Evolutionary conservation across 2,113 vertebrate genomes (phyloP).

Genomic region (Cyanoramphus novaezelandiae): DNA sequence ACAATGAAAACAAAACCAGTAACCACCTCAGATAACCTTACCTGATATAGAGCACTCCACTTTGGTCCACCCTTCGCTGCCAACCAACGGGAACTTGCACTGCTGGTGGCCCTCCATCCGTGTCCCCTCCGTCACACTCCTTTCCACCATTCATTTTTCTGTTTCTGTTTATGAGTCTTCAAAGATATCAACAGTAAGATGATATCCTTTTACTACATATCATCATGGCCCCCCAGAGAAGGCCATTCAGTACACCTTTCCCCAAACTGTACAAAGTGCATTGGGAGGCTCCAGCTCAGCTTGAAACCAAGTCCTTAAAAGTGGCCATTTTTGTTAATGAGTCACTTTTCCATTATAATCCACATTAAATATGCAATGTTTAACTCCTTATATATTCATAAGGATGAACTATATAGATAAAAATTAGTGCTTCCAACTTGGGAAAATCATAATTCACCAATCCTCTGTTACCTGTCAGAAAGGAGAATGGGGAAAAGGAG

Average conservation of each 20-base stretch:
- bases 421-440: constrained; percentile 74
- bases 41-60: constrained; percentile 92
- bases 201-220: constrained; percentile 81
- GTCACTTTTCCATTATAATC: constrained; percentile 84
- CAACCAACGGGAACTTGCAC: constrained; percentile 98
- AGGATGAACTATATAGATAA: constrained; percentile 71
- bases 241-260: constrained; percentile 76
- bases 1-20: fast-evolving
- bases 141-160: constrained; percentile 99
- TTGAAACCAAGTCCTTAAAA: constrained; percentile 85
- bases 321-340: constrained; percentile 81
- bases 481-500: constrained; percentile 57
- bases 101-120: constrained; percentile 84
- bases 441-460: constrained; percentile 78
- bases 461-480: constrained; percentile 74
- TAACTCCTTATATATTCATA: constrained; percentile 72
- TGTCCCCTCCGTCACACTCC: constrained; percentile 90
- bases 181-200: constrained; percentile 91
- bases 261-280: constrained; percentile 78
- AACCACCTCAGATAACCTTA: constrained; percentile 51
- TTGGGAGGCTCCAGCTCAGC: constrained; percentile 83
- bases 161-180: constrained; percentile 86
- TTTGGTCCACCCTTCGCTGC: constrained; percentile 90
- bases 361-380: constrained; percentile 78
- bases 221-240: constrained; percentile 85